These are phyloP conservation scores for Picathartes gymnocephalus DNA, from an alignment of 2,113 vertebrate species.

Conservation along the genomic window DNA sequence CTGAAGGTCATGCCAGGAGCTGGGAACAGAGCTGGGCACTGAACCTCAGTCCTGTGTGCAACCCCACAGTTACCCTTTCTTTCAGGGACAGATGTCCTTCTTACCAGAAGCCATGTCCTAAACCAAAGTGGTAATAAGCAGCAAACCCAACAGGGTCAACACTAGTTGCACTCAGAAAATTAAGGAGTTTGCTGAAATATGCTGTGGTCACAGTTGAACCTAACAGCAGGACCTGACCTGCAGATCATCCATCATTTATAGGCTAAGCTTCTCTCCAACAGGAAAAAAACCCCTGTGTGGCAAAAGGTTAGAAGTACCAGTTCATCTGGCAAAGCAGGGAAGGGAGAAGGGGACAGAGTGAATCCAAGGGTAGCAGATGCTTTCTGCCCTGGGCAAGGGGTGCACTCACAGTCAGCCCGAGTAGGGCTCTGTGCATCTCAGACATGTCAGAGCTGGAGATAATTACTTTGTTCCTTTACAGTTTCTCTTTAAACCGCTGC, in stretches of 20 bases:
- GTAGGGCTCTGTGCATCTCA: not conserved
- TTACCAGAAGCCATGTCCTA: not conserved
- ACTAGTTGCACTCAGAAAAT: not conserved
- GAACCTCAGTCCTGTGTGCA: not conserved
- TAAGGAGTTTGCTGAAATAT: not conserved
- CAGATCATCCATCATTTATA: not conserved
- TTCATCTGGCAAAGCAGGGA: not conserved
- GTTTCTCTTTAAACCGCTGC: not conserved
- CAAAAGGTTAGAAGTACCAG: not conserved
- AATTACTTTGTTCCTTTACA: not conserved
- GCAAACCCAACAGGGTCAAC: not conserved
- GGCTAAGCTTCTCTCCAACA: not conserved
- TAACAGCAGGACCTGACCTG: not conserved
- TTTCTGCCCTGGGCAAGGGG: not conserved
- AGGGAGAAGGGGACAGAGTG: not conserved
- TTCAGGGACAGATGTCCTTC: not conserved
- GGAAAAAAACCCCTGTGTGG: not conserved
- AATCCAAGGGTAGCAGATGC: not conserved
- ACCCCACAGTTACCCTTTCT: not conserved
- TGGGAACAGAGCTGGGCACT: not conserved
- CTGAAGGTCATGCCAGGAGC: not conserved
- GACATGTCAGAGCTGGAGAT: not conserved
- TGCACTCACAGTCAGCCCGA: accelerated
- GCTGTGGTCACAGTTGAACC: accelerated
- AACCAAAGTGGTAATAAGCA: not conserved